Percentiles rank a stretch among this genome's conserved stretches.
These are phyloP conservation scores for Polyommatus icarus DNA, from an alignment of 2,888 invertebrate genomes.

Conservation along the genomic window DNA sequence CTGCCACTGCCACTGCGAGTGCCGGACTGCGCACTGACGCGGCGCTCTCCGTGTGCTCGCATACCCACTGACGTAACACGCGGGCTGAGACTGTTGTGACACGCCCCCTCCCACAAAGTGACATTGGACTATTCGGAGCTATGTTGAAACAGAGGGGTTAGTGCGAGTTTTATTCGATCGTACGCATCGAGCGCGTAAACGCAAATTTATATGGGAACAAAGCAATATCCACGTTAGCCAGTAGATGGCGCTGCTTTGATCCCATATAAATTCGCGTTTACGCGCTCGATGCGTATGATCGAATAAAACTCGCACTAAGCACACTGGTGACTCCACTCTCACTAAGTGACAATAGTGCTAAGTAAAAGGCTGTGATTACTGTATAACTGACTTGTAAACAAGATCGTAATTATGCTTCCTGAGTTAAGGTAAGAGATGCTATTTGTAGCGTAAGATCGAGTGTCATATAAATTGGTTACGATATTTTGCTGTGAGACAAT, in stretches of 20 bases:
- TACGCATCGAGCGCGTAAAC: no score
- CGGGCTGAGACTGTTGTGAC: no score
- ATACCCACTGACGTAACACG: background rate
- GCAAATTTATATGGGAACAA: no score
- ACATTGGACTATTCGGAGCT: background rate
- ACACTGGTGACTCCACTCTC: background rate
- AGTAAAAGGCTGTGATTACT: conserved; percentile 28
- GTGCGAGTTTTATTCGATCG: no score
- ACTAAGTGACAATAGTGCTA: conserved; percentile 30
- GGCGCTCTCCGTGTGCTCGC: background rate
- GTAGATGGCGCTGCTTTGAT: no score
- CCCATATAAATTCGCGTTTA: no score
- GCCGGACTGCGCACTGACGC: conserved; percentile 23
- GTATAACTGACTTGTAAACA: conserved; percentile 5
- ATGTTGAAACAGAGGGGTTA: no score
- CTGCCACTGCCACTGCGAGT: conserved; percentile 39
- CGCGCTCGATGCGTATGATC: no score
- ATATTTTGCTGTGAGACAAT: background rate
- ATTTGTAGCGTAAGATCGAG: background rate
- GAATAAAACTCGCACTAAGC: no score
- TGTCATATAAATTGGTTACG: background rate
- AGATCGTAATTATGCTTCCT: conserved; percentile 18
- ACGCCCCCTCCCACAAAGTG: no score
- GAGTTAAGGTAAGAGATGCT: conserved; percentile 2
- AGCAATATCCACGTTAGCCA: no score